Percentiles rank a stretch among this genome's conserved stretches.
Evolutionary conservation across 2,888 invertebrate species (phyloP).

Genomic region (Brachycybe producta): DNA sequence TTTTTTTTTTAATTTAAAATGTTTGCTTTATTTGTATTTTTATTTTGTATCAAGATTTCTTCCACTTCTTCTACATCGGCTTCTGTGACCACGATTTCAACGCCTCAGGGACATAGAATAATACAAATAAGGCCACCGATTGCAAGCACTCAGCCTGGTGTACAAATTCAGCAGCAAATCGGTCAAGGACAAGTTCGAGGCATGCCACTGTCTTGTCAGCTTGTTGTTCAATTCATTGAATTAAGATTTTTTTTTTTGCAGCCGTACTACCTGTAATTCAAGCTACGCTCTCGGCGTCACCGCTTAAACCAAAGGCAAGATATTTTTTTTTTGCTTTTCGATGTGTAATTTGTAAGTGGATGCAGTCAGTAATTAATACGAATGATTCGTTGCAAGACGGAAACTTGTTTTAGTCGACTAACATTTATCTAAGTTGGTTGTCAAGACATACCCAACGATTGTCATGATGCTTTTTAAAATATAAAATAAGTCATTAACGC

Average conservation of each 20-base stretch:
- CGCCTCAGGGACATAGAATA: conserved; percentile 23
- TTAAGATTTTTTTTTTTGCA: conserved; percentile 7
- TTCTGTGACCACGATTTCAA: conserved; percentile 19
- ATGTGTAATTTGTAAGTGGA: too few species aligned
- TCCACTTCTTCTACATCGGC: conserved; percentile 10
- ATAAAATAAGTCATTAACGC: too few species aligned
- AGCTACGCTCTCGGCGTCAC: conserved; percentile 15
- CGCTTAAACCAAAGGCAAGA: conserved; percentile 17
- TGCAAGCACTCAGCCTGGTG: conserved; percentile 2
- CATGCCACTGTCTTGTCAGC: too few species aligned
- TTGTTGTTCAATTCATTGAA: neutral
- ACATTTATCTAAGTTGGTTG: too few species aligned
- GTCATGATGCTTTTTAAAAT: too few species aligned
- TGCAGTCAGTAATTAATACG: too few species aligned
- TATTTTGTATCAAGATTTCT: neutral
- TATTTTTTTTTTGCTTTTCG: neutral
- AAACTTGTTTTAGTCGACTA: too few species aligned
- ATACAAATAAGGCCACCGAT: conserved; percentile 24
- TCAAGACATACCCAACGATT: too few species aligned
- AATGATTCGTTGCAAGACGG: too few species aligned
- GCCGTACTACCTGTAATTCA: conserved; percentile 20
- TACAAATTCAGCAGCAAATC: conserved; percentile 18
- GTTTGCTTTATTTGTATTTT: neutral
- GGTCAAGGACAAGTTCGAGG: conserved; percentile 20
- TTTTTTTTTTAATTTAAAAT: neutral